Base-by-base conservation (phyloP, 1,140 invertebrate species). In the Anastrepha ludens region DNA sequence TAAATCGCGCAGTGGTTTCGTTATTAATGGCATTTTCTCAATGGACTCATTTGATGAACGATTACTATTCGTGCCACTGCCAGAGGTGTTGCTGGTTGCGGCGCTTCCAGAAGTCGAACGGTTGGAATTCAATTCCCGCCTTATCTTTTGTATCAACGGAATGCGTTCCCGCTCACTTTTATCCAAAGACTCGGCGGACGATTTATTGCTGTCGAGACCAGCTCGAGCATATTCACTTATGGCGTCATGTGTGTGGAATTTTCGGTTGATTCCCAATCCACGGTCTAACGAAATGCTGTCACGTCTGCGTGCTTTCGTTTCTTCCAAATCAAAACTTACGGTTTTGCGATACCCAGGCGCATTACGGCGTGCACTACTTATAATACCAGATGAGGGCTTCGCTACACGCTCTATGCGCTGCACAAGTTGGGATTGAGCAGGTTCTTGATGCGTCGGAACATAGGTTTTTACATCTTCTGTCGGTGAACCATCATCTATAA, bases 261-360 rank as follows among this genome's bases (percentile, higher is more conserved):
- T 92, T 11, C 92, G 89, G 88, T 92, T 92, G n/a, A 91, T 91
- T 13, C 39, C 59, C 13, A 58, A 86, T 13, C 67, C 60, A 0
- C 87, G 70, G 29, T 85, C 78, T n/a, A 88, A 5, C 6, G 55
- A 44, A 55, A 47, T 65, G 39, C 55, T 70, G 3, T 86, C 70
- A 44, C 55, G 88, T 81, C 74, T 74, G 74, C 58, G 86, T 5
- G 88, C 59, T 29, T 88, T 20, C 2, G 88, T 87, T 41, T 93
- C 91, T 55, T 93, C 91, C 47, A 93, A 87, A 89, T 93, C 93
- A 78, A 93, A 93, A 78, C 93, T 93, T 9, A 93, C 93, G 1
- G 93, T 93, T 87, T 93, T 93, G 0, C 93, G 90, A 88, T 92
- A 87, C 13, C 86, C 86, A 15, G 65, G 15, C 13, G 59, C 59